Conservation (phyloP, 2,113 vertebrate species). For the Erinaceus europaeus region DNA sequence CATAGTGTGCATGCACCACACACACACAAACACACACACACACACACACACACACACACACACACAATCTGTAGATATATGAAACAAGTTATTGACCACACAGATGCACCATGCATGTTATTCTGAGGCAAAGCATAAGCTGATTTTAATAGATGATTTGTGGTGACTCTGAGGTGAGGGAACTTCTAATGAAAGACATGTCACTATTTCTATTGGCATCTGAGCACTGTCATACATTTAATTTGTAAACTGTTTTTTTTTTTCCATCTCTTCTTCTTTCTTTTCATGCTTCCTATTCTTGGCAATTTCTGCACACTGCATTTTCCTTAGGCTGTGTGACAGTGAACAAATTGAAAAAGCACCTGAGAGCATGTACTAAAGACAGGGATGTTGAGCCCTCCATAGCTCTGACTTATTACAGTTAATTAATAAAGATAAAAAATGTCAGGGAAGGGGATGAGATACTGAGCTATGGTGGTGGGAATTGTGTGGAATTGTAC, state of each 20-base stretch:
- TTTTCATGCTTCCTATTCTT: background rate
- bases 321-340: background rate
- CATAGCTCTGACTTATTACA: background rate
- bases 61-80: background rate
- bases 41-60: background rate
- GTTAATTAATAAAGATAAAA: background rate
- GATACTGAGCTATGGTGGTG: too few species aligned
- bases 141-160: background rate
- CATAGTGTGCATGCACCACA: background rate
- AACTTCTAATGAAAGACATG: background rate
- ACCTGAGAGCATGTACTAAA: background rate
- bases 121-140: background rate
- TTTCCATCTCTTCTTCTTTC: background rate
- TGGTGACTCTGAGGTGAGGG: background rate
- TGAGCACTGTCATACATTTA: background rate
- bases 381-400: background rate
- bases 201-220: background rate
- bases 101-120: background rate
- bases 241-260: too few species aligned
- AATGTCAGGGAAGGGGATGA: too few species aligned
- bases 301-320: accelerated
- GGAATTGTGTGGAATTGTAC: too few species aligned
- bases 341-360: background rate
- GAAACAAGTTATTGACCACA: background rate
- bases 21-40: background rate